Evolutionary conservation across 2,888 invertebrate genomes (phyloP).

Genomic region (Amiota communis): DNA sequence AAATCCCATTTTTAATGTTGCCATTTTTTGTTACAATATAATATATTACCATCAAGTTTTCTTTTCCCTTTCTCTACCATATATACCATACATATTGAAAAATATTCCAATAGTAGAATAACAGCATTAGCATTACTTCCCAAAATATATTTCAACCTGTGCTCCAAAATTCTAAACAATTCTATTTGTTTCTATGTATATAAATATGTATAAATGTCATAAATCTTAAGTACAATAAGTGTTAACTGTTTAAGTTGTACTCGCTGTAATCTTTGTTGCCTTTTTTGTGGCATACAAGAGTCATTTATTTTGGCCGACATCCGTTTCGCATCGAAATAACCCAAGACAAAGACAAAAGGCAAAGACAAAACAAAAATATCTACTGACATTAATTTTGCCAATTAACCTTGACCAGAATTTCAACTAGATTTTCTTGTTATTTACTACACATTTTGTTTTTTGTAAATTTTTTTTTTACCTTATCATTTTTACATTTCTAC

Average conservation of each 20-base stretch:
- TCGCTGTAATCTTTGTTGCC: not conserved
- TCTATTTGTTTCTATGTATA: too few species aligned
- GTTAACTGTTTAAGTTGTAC: conserved; percentile 3
- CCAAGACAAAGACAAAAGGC: not conserved
- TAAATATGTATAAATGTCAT: not conserved
- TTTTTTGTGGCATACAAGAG: not conserved
- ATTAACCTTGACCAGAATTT: conserved; percentile 69
- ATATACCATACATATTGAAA: too few species aligned
- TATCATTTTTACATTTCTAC: too few species aligned
- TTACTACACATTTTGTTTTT: too few species aligned
- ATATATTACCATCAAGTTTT: too few species aligned
- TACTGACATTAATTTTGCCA: conserved; percentile 59
- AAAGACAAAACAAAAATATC: conserved; percentile 1
- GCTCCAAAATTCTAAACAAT: too few species aligned
- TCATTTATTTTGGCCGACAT: conserved; percentile 56
- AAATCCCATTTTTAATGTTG: conserved; percentile 21
- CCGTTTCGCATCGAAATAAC: conserved; percentile 40
- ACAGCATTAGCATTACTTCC: too few species aligned
- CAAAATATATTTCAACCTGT: too few species aligned
- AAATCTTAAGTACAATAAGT: not conserved
- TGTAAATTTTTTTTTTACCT: too few species aligned
- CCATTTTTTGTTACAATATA: conserved; percentile 50
- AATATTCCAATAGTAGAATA: too few species aligned
- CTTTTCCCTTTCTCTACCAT: conserved; percentile 60
- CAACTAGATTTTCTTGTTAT: conserved; percentile 48